A percentile compares a stretch with the other conserved stretches of the same genome.
Evolutionary conservation across 2,113 vertebrate species (phyloP).

Genomic region (Epinephelus moara): DNA sequence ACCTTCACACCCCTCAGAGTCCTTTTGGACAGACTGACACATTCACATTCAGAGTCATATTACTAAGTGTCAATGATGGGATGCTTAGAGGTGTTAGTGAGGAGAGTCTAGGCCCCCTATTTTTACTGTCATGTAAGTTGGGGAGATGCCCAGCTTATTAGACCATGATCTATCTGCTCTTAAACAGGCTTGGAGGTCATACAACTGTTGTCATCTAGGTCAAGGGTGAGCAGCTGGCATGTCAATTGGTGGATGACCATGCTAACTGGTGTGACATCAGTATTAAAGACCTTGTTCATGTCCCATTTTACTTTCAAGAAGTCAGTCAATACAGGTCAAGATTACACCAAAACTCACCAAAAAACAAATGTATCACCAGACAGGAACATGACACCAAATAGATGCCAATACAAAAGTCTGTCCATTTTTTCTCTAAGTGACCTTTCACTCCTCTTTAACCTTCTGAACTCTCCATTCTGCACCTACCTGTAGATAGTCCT

Average conservation of each 20-base stretch:
- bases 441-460: slow-evolving; percentile 72
- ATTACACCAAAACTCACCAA: background rate
- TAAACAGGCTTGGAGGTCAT: slow-evolving; percentile 68
- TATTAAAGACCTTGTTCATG: slow-evolving; percentile 4
- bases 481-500: slow-evolving; percentile 69
- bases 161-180: slow-evolving; percentile 73
- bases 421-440: slow-evolving; percentile 32
- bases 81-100: slow-evolving; percentile 76
- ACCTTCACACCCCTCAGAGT: slow-evolving; percentile 76
- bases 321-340: background rate
- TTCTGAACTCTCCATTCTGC: slow-evolving; percentile 67
- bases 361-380: slow-evolving; percentile 8
- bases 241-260: slow-evolving; percentile 60
- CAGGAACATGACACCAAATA: background rate
- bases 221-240: slow-evolving; percentile 74
- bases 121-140: slow-evolving; percentile 71
- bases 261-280: slow-evolving; percentile 4
- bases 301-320: slow-evolving; percentile 14
- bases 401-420: slow-evolving; percentile 34
- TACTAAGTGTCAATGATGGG: slow-evolving; percentile 80
- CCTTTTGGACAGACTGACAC: slow-evolving; percentile 68
- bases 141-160: slow-evolving; percentile 71
- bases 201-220: slow-evolving; percentile 65
- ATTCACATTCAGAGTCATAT: slow-evolving; percentile 79
- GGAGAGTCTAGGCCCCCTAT: slow-evolving; percentile 59